Evolutionary conservation across 2,113 vertebrate species (phyloP), one percentile per base, ranked within the genome.

Genomic region (Galemys pyrenaicus): DNA sequence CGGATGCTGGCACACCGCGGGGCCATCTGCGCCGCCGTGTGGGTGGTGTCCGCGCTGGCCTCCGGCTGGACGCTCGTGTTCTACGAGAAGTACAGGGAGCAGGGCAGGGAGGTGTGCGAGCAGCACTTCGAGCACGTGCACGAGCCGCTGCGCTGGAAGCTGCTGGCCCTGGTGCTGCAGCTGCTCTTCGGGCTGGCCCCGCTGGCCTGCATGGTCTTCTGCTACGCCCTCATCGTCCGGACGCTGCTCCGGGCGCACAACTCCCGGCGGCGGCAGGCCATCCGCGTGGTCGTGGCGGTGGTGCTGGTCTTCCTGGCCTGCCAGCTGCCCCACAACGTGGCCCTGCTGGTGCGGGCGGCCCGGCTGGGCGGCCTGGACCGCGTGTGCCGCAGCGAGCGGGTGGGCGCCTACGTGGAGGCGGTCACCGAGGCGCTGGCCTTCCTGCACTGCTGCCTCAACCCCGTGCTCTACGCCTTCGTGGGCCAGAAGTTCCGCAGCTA

Each of bases 371-470:
- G 64, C 0, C 0, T 20, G 0, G 35, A 54, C 88, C 97, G 95
- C 10, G 4, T 67, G 0, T 99, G 99, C 88, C 7, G 30, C 0
- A 1, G 0, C 0, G 95, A 88, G 0, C 97, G 97, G 1, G 6
- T 6, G 3, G 37, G 98, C 39, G 11, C 89, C 9, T 97, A 98
- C 22, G 71, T 83, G 0, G 95, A 87, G 65, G 97, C 49, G 0
- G 17, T 98, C 81, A 98, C 98, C 0, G 98, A 99, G 97, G 98
- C 97, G 30, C 15, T 99, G 78, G 99, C 99, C 22, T 99, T 99
- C 97, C 98, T 99, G 92, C 99, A 99, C 95, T 99, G 99, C 96
- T 99, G 99, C 35, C 97, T 99, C 70, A 99, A 99, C 97, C 99
- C 99, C 0, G 96, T 99, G 74, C 98, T 99, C 32, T 99, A 99